Percentiles rank a stretch among this genome's conserved stretches.
Evolutionary conservation across 2,888 invertebrate genomes (phyloP).

Genomic region (Anoncus sp.): DNA sequence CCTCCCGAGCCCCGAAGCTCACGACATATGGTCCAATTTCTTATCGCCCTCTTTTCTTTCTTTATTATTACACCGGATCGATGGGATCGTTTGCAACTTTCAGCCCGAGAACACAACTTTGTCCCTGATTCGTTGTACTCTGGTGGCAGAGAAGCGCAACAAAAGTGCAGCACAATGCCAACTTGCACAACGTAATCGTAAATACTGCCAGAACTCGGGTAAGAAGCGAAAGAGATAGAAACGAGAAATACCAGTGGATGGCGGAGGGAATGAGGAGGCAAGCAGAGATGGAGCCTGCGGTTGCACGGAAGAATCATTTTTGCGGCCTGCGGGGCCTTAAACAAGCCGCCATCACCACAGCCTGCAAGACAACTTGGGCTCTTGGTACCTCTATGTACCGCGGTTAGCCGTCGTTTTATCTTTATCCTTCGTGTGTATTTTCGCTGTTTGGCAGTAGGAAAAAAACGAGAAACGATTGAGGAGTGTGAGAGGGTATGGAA

Average conservation of each 20-base stretch:
- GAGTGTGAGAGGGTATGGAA: background rate
- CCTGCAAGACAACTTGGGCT: slow-evolving; percentile 26
- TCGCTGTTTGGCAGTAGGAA: slow-evolving; percentile 30
- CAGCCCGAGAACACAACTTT: slow-evolving; percentile 3
- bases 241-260: slow-evolving; percentile 26
- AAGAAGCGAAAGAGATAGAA: slow-evolving; percentile 67
- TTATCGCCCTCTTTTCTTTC: slow-evolving; percentile 49
- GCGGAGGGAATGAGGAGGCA: background rate
- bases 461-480: slow-evolving; percentile 11
- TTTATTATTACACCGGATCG: slow-evolving; percentile 50
- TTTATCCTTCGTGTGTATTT: slow-evolving; percentile 33
- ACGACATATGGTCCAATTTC: slow-evolving; percentile 61
- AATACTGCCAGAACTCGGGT: slow-evolving; percentile 71
- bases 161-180: slow-evolving; percentile 50
- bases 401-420: slow-evolving; percentile 58
- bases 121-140: slow-evolving; percentile 15
- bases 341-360: slow-evolving; percentile 56
- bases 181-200: slow-evolving; percentile 66
- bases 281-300: slow-evolving; percentile 58
- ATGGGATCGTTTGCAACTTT: slow-evolving; percentile 50
- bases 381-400: slow-evolving; percentile 35
- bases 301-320: slow-evolving; percentile 71
- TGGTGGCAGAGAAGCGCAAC: slow-evolving; percentile 23
- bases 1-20: slow-evolving; percentile 40
- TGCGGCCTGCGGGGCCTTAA: slow-evolving; percentile 64